Percentiles rank a stretch among this genome's conserved stretches.
phyloP scores from a whole-genome alignment of 2,113 vertebrate genomes.

The Thalassarche chlororhynchos region DNA sequence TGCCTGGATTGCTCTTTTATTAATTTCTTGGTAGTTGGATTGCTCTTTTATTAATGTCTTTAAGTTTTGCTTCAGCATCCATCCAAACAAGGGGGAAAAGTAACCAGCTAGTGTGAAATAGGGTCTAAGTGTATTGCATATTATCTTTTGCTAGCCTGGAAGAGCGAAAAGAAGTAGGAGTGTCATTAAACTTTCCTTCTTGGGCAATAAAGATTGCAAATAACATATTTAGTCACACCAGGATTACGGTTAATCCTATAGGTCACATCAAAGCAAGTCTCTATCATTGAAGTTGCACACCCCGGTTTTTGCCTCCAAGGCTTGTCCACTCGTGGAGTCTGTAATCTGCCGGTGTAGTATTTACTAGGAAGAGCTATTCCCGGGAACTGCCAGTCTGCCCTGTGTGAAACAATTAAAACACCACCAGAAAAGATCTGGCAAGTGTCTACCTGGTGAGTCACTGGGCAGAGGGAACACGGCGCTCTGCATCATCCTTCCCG shows the following conservation, averaged over 20 bases:
- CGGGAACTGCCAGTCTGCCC: background rate
- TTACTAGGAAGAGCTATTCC: background rate
- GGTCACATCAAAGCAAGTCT: background rate
- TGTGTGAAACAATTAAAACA: background rate
- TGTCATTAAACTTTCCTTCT: conserved; percentile 4
- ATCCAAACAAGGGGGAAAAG: background rate
- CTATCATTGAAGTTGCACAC: background rate
- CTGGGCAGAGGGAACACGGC: background rate
- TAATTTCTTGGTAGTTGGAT: background rate
- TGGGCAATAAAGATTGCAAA: background rate
- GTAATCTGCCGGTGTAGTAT: background rate
- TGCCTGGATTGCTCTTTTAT: background rate
- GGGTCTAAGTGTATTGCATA: background rate
- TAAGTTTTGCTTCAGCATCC: background rate
- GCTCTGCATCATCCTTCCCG: background rate
- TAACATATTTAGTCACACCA: conserved; percentile 16
- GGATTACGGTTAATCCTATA: conserved; percentile 10
- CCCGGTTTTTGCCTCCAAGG: background rate
- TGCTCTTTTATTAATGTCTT: background rate
- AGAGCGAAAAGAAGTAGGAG: background rate
- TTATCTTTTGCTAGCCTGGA: background rate
- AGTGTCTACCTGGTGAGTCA: background rate
- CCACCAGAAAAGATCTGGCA: background rate
- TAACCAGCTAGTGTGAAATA: background rate
- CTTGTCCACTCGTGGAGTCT: background rate